phyloP scores from a whole-genome alignment of 92 coral and sea anemone genomes.

The Anthopleura xanthogrammica region DNA sequence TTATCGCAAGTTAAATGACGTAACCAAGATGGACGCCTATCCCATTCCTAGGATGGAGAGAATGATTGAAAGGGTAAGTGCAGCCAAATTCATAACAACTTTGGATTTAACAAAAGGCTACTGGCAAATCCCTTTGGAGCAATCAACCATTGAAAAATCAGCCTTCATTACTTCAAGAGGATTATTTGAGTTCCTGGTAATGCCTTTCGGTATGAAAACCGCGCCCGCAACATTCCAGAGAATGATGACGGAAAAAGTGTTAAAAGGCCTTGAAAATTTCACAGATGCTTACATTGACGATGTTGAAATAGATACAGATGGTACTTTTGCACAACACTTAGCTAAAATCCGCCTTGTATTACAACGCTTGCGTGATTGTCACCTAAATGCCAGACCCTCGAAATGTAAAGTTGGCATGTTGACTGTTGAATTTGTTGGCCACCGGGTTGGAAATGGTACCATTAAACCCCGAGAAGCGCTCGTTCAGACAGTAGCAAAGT shows the following conservation, averaged over 20 bases:
- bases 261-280: slow-evolving; percentile 37
- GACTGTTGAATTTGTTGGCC: slow-evolving; percentile 40
- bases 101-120: slow-evolving; percentile 51
- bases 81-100: slow-evolving; percentile 39
- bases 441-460: slow-evolving; percentile 33
- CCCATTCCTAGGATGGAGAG: slow-evolving; percentile 42
- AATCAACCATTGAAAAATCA: slow-evolving; percentile 42
- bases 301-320: slow-evolving; percentile 32
- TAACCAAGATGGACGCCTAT: slow-evolving; percentile 22
- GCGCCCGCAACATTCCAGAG: slow-evolving; percentile 56
- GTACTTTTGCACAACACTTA: slow-evolving; percentile 31
- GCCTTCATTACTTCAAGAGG: slow-evolving; percentile 47
- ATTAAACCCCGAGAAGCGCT: slow-evolving; percentile 41
- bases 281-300: slow-evolving; percentile 54
- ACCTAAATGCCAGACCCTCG: slow-evolving; percentile 35
- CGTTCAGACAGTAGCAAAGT: slow-evolving; percentile 33
- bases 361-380: slow-evolving; percentile 36
- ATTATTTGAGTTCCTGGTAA: slow-evolving; percentile 43
- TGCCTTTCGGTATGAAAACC: slow-evolving; percentile 63
- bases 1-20: slow-evolving; percentile 41
- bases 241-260: slow-evolving; percentile 41
- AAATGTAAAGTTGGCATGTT: slow-evolving; percentile 44
- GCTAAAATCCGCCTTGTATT: slow-evolving; percentile 29
- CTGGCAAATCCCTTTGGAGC: slow-evolving; percentile 49
- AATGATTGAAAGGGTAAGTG: slow-evolving; percentile 45